phyloP scores from a whole-genome alignment of 2,888 invertebrate genomes.

The Spisula solida region DNA sequence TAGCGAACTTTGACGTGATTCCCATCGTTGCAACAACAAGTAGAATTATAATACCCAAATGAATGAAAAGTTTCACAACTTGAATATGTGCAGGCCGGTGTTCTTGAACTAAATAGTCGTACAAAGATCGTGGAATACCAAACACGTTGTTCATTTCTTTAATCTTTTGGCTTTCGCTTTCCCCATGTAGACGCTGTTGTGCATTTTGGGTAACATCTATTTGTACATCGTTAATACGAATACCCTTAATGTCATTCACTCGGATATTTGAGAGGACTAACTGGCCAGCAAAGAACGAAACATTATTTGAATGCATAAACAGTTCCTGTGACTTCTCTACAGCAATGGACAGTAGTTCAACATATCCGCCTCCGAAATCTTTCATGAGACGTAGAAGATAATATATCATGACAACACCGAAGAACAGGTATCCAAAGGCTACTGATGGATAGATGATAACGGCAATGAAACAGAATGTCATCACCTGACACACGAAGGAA shows the following conservation, averaged over 20 bases:
- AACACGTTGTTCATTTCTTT: neutral
- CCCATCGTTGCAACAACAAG: neutral
- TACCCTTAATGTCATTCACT: neutral
- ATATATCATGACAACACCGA: conserved; percentile 11
- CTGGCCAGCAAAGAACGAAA: neutral
- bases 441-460: conserved; percentile 20
- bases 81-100: conserved; percentile 24
- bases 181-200: neutral
- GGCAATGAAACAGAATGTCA: conserved; percentile 25
- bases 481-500: neutral
- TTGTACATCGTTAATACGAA: conserved; percentile 6
- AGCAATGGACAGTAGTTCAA: neutral
- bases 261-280: conserved; percentile 5
- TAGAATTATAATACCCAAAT: neutral
- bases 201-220: conserved; percentile 5
- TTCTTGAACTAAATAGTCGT: conserved; percentile 11
- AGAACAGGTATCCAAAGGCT: conserved; percentile 21
- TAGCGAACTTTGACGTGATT: conserved; percentile 5
- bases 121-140: conserved; percentile 26
- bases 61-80: conserved; percentile 12
- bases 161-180: neutral
- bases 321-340: conserved; percentile 8
- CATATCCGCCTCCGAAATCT: conserved; percentile 10
- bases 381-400: conserved; percentile 16
- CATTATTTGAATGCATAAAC: conserved; percentile 1